These are phyloP conservation scores for Luehdorfia chinensis DNA, from an alignment of 1,140 invertebrate genomes.

Conservation along the genomic window DNA sequence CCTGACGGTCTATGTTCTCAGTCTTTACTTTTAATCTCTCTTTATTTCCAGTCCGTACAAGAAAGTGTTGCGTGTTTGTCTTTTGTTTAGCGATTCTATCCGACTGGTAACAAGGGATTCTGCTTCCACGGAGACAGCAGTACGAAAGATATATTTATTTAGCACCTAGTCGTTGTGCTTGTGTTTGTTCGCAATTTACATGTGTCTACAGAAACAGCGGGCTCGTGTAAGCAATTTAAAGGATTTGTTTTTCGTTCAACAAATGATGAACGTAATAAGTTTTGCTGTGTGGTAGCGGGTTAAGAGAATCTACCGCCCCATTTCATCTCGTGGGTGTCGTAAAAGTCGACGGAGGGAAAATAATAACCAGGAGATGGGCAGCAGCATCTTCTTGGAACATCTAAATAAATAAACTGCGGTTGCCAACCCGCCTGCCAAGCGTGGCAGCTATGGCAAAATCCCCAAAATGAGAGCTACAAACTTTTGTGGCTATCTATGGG, in stretches of 20 bases:
- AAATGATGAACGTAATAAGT: constrained; percentile 5
- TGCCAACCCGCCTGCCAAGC: no score
- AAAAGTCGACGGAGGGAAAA: no score
- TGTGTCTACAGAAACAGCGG: constrained; percentile 12
- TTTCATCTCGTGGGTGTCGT: no score
- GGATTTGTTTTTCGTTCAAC: constrained; percentile 11
- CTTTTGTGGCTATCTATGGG: no score
- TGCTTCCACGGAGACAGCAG: constrained; percentile 6
- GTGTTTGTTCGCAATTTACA: constrained; percentile 17
- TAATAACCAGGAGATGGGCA: no score
- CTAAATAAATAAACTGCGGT: no score
- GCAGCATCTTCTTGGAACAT: no score
- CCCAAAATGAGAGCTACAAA: no score
- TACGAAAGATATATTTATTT: constrained; percentile 13
- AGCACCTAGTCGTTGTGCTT: constrained; percentile 7
- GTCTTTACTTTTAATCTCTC: constrained; percentile 60
- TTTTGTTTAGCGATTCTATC: constrained; percentile 48
- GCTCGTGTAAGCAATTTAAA: constrained; percentile 15
- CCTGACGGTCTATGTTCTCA: constrained; percentile 24
- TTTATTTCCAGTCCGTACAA: constrained; percentile 50
- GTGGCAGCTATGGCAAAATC: no score
- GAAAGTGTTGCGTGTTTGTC: constrained; percentile 55
- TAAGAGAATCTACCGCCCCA: no score
- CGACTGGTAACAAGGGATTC: constrained; percentile 34
- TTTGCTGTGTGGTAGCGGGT: no score